Conservation (phyloP, 2,113 vertebrate species). For the Megaleporinus macrocephalus region DNA sequence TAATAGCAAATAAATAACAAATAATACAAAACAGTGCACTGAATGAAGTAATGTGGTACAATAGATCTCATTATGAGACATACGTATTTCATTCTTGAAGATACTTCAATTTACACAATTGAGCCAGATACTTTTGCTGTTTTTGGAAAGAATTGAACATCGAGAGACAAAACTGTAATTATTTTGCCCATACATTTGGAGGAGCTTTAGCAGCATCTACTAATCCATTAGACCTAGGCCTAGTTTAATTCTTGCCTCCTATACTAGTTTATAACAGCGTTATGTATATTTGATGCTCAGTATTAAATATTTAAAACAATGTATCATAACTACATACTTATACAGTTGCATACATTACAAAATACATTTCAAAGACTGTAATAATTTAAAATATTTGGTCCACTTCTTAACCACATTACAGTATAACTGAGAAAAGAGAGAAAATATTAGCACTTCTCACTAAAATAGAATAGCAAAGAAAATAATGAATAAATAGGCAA, state of each 20-base stretch:
- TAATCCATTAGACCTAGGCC: slow-evolving; percentile 3
- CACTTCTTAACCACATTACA: background rate
- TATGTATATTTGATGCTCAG: background rate
- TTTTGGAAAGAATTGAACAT: background rate
- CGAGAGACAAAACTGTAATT: background rate
- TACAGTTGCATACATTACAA: background rate
- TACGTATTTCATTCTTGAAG: slow-evolving; percentile 23
- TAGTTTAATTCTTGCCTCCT: background rate
- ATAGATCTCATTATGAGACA: slow-evolving; percentile 55
- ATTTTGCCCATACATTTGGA: background rate
- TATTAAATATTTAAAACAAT: slow-evolving; percentile 4
- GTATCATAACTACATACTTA: background rate
- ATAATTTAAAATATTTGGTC: background rate
- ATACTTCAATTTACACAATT: slow-evolving; percentile 25
- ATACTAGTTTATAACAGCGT: background rate
- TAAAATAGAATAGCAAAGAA: slow-evolving; percentile 9
- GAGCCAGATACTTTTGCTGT: slow-evolving; percentile 15
- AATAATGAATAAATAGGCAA: slow-evolving; percentile 60
- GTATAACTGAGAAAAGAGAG: slow-evolving; percentile 11
- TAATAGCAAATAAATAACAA: slow-evolving; percentile 51
- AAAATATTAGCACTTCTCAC: background rate
- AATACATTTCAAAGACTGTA: background rate
- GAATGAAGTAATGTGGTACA: slow-evolving; percentile 6
- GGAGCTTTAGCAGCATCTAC: slow-evolving; percentile 26
- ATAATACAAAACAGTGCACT: slow-evolving; percentile 14